These are phyloP conservation scores for Ptilorrhoa leucosticta DNA, from an alignment of 2,113 vertebrate species.

Conservation along the genomic window DNA sequence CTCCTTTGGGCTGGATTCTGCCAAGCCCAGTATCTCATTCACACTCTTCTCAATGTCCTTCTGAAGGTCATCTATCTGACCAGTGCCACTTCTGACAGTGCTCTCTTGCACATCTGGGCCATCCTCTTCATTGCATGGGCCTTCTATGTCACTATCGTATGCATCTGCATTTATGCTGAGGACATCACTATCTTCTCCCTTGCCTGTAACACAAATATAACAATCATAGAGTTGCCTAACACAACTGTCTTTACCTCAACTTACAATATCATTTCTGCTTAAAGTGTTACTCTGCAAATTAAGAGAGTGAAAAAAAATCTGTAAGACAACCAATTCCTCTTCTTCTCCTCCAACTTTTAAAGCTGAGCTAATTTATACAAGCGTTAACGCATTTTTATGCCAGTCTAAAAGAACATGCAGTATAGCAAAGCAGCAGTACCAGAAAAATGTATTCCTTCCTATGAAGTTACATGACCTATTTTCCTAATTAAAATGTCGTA, in stretches of 20 bases:
- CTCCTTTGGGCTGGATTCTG: conserved; percentile 62
- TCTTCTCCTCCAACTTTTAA: background rate
- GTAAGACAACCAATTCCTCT: background rate
- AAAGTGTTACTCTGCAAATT: background rate
- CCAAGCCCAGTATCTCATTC: conserved; percentile 87
- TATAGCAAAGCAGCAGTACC: background rate
- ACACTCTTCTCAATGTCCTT: conserved; percentile 95
- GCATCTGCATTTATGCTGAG: conserved; percentile 96
- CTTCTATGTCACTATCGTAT: conserved; percentile 96
- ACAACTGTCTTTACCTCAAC: background rate
- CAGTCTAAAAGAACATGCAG: conserved; percentile 9
- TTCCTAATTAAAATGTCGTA: conserved; percentile 52
- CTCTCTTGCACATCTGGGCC: conserved; percentile 47
- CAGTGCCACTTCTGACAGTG: conserved; percentile 24
- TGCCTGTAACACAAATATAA: conserved; percentile 71
- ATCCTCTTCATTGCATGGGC: conserved; percentile 81
- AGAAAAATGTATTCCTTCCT: conserved; percentile 30
- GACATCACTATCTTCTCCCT: conserved; percentile 91
- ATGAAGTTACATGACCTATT: background rate
- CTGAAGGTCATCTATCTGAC: conserved; percentile 85
- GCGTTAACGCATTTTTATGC: conserved; percentile 36
- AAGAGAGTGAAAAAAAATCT: background rate
- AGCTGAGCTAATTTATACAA: conserved; percentile 37
- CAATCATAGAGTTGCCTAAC: background rate
- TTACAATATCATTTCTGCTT: background rate